Conservation (phyloP, 2,888 invertebrate species). For the Hemaris fuciformis region DNA sequence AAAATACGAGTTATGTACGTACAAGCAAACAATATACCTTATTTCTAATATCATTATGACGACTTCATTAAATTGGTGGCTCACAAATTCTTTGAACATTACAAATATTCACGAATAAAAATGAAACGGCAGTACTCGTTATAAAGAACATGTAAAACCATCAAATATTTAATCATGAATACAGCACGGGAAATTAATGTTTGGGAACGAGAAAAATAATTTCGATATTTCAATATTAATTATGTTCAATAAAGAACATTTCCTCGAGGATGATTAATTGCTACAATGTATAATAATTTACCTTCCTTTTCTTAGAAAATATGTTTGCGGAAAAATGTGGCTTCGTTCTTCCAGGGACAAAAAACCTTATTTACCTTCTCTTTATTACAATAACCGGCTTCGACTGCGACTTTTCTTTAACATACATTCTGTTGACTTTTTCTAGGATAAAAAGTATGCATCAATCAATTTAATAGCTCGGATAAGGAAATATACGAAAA, state of each 20-base stretch:
- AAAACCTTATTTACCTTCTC: not conserved
- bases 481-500: too few relatives aligned
- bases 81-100: too few relatives aligned
- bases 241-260: not conserved
- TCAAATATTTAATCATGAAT: not conserved
- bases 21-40: too few relatives aligned
- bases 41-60: too few relatives aligned
- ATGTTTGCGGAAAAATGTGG: not conserved
- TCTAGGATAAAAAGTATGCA: too few relatives aligned
- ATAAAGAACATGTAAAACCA: not conserved
- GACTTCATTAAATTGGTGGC: too few relatives aligned
- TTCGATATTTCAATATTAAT: constrained; percentile 2
- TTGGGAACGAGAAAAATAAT: not conserved
- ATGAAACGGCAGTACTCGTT: not conserved
- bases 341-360: not conserved
- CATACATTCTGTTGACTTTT: too few relatives aligned
- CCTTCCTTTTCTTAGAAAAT: not conserved
- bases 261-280: not conserved
- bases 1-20: too few relatives aligned
- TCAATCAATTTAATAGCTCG: too few relatives aligned
- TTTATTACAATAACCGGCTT: too few relatives aligned
- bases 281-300: not conserved
- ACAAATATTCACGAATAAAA: not conserved
- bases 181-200: not conserved
- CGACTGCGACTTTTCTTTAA: too few relatives aligned